phyloP scores from a whole-genome alignment of 37 sponge, comb jelly and placozoan genomes.

The Beroe ovata region DNA sequence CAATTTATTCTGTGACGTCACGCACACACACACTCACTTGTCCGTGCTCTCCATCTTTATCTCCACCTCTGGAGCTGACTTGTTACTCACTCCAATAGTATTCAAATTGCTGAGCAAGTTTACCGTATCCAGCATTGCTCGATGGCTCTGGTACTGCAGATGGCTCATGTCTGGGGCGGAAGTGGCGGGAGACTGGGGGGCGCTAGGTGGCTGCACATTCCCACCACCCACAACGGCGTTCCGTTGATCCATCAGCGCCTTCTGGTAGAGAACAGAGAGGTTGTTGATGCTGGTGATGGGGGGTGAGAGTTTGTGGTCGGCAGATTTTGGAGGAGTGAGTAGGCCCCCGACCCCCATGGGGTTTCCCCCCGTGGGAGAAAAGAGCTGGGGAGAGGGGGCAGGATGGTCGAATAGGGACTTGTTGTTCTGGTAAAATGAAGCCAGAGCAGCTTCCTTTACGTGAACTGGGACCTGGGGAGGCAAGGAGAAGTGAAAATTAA shows the following conservation, averaged over 20 bases:
- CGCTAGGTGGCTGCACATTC: not conserved
- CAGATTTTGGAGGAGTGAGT: constrained; percentile 51
- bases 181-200: not conserved
- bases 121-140: constrained; percentile 54
- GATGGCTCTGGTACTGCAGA: constrained; percentile 28
- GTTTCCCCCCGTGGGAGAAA: not conserved
- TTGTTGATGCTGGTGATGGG: constrained; percentile 60
- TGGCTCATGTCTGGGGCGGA: not conserved
- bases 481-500: too few species aligned
- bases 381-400: too few species aligned
- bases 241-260: constrained; percentile 14
- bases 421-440: constrained; percentile 61
- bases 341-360: constrained; percentile 28
- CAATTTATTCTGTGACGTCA: too few species aligned
- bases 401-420: constrained; percentile 26
- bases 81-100: constrained; percentile 10
- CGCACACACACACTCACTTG: constrained; percentile 69
- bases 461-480: constrained; percentile 63
- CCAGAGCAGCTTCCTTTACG: constrained; percentile 62
- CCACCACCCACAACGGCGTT: not conserved
- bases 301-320: constrained; percentile 30
- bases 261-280: constrained; percentile 54
- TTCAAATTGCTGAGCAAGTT: constrained; percentile 21
- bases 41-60: constrained; percentile 51
- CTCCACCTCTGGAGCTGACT: not conserved